Conservation (phyloP, 1,140 invertebrate genomes). For the Dinothrombium tinctorium region DNA sequence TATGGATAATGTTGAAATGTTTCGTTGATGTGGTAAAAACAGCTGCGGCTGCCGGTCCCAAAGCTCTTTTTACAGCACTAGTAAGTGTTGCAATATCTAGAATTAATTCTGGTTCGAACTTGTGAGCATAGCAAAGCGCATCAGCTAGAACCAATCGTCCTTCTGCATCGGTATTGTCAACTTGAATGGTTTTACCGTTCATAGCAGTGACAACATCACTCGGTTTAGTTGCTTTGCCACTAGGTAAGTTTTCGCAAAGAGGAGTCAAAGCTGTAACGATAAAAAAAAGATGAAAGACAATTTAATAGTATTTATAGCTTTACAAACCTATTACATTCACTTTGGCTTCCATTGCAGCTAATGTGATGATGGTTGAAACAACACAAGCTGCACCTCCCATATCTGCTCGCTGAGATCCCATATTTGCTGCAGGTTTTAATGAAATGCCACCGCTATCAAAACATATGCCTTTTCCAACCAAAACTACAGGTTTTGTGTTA, state of each 20-base stretch:
- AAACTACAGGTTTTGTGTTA: conserved; percentile 23
- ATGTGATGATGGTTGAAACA: conserved; percentile 39
- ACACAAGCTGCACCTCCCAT: conserved; percentile 73
- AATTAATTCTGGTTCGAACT: conserved; percentile 37
- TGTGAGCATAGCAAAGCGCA: conserved; percentile 55
- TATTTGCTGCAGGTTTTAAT: conserved; percentile 41
- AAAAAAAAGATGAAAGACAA: no score
- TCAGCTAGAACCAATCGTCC: conserved; percentile 67
- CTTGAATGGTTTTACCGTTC: conserved; percentile 61
- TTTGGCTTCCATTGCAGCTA: conserved; percentile 39
- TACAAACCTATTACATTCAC: conserved; percentile 41
- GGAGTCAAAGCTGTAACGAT: no score
- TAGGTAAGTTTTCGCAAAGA: conserved; percentile 64
- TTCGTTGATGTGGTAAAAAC: conserved; percentile 44
- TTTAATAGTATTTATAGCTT: no score
- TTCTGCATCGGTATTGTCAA: conserved; percentile 77
- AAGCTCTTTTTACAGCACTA: conserved; percentile 44
- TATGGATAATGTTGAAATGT: conserved; percentile 34
- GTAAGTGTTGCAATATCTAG: conserved; percentile 58
- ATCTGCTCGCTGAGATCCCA: conserved; percentile 63
- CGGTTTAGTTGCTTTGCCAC: conserved; percentile 54
- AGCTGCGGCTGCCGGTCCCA: conserved; percentile 48
- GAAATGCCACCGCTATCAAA: conserved; percentile 76
- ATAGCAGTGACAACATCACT: conserved; percentile 58
- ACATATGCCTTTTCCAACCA: conserved; percentile 51